Evolutionary conservation across 2,797 vertebrate species (phyloP).

Genomic region (Allobates femoralis): DNA sequence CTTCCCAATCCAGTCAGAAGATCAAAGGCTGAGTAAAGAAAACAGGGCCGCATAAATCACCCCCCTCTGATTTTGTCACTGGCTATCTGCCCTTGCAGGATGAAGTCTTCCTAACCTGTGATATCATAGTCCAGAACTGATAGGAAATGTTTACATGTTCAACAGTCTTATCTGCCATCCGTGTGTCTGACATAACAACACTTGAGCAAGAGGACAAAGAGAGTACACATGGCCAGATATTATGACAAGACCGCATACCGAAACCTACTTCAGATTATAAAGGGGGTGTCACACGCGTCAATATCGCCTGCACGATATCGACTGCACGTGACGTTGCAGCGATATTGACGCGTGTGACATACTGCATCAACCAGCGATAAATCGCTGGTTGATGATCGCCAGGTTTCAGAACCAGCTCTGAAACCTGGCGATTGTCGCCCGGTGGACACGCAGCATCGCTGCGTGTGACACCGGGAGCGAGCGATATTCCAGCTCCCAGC

Average conservation of each 20-base stretch:
- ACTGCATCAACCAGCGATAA: no score
- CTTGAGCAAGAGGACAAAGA: conserved; percentile 42
- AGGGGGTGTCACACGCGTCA: no score
- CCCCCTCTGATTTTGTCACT: conserved; percentile 48
- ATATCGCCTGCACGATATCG: no score
- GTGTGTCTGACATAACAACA: conserved; percentile 50
- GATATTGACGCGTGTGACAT: no score
- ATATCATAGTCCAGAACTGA: conserved; percentile 52
- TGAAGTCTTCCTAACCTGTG: conserved; percentile 39
- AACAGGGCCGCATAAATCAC: conserved; percentile 58
- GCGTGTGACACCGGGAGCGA: no score
- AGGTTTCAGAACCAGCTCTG: no score
- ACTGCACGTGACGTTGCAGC: no score
- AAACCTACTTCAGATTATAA: no score
- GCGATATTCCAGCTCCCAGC: no score
- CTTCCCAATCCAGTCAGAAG: conserved; percentile 45
- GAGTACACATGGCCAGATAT: neutral
- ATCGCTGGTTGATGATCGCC: no score
- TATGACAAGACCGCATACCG: neutral
- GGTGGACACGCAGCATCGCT: no score
- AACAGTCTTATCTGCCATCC: conserved; percentile 56
- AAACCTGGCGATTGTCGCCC: no score
- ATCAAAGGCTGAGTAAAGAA: conserved; percentile 58
- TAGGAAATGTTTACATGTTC: conserved; percentile 60
- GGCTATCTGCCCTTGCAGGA: conserved; percentile 47